Percentiles rank a stretch among this genome's conserved stretches.
Conservation (phyloP, 2,797 vertebrate species). For the Peromyscus nudipes region DNA sequence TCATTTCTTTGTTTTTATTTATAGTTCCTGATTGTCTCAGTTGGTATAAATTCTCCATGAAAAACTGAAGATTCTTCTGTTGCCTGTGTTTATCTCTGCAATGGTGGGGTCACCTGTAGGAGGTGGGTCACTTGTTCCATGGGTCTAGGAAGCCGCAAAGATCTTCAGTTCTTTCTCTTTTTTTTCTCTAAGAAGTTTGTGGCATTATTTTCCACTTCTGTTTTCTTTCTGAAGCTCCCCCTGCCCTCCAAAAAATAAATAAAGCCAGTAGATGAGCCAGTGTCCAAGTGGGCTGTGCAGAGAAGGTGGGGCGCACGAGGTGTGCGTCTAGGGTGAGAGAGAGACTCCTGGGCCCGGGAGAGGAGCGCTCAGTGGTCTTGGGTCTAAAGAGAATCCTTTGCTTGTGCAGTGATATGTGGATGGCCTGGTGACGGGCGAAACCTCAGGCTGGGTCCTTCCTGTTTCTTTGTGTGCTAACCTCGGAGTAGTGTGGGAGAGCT, state of each 20-base stretch:
- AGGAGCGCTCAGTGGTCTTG: neutral
- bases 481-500: neutral
- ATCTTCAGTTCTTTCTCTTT: neutral
- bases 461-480: neutral
- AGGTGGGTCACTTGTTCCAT: neutral
- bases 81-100: neutral
- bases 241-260: neutral
- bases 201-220: neutral
- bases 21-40: neutral
- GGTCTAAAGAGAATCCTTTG: neutral
- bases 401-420: neutral
- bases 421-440: neutral
- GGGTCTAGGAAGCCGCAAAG: neutral
- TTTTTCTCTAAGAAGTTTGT: neutral
- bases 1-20: neutral
- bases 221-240: neutral
- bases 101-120: neutral
- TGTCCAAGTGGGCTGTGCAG: neutral
- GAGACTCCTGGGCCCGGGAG: neutral
- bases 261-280: neutral
- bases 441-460: neutral
- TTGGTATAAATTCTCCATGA: neutral
- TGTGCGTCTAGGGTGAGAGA: neutral
- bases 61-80: neutral
- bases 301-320: neutral